Percentiles rank a stretch among this genome's conserved stretches.
Evolutionary conservation across 2,113 vertebrate species (phyloP).

Genomic region (Myotis lucifugus): DNA sequence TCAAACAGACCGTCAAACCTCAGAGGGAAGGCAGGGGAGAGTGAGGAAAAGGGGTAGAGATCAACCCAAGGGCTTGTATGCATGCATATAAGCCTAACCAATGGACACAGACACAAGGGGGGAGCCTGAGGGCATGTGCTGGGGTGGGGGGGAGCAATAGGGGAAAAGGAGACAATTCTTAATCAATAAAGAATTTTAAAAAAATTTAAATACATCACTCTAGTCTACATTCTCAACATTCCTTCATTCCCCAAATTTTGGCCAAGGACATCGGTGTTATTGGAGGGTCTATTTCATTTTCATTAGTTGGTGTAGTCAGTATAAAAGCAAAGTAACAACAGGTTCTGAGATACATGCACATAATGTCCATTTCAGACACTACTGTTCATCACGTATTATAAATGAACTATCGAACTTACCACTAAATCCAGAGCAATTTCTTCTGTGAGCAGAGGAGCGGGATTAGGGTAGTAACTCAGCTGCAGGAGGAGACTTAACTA

Average conservation of each 20-base stretch:
- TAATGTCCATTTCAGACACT: not conserved
- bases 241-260: slow-evolving; percentile 5
- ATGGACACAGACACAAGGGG: too few relatives aligned
- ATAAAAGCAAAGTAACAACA: slow-evolving; percentile 37
- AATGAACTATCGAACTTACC: not conserved
- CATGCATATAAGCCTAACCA: too few relatives aligned
- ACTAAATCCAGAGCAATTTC: not conserved
- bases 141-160: too few relatives aligned
- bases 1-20: too few relatives aligned
- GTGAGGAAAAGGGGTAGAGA: too few relatives aligned
- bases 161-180: too few relatives aligned
- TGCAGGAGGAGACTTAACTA: slow-evolving; percentile 29
- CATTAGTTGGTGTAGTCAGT: not conserved
- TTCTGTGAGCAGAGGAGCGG: not conserved
- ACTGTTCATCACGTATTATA: not conserved
- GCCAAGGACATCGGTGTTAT: not conserved
- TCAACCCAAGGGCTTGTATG: too few relatives aligned
- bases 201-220: not conserved
- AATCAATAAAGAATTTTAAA: not conserved
- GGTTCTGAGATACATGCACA: not conserved
- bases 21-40: too few relatives aligned
- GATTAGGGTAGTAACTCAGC: not conserved
- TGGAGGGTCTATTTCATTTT: not conserved
- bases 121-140: too few relatives aligned
- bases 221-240: not conserved